A percentile compares a stretch with the other conserved stretches of the same genome.
phyloP scores from a whole-genome alignment of 2,113 vertebrate species.

The Chinchilla lanigera region DNA sequence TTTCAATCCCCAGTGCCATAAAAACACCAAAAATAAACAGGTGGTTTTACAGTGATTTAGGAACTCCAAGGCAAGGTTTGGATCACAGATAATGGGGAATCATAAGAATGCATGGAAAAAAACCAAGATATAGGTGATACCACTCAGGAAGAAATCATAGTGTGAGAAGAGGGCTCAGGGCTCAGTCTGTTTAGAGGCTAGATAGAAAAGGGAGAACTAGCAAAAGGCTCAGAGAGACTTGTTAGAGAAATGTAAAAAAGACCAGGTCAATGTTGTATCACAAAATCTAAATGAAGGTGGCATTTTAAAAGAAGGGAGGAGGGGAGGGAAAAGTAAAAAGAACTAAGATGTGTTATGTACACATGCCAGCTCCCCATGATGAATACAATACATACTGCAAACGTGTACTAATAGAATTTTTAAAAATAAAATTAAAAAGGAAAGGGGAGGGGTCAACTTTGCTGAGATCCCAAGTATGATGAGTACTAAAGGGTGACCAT shows the following conservation, averaged over 20 bases:
- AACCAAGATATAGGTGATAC: background rate
- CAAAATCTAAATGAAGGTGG: background rate
- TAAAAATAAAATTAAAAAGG: background rate
- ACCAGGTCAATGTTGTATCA: background rate
- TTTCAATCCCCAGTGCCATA: background rate
- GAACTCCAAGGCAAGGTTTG: background rate
- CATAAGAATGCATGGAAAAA: background rate
- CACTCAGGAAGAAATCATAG: background rate
- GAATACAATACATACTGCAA: background rate
- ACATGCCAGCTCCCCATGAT: background rate
- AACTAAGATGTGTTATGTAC: background rate
- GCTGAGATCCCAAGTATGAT: background rate
- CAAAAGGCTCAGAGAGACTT: background rate
- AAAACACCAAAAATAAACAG: background rate
- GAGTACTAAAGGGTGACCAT: background rate
- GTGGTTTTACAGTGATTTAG: background rate
- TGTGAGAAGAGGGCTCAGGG: background rate
- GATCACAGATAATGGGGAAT: background rate
- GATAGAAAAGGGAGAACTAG: conserved; percentile 12
- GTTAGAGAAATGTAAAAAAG: background rate
- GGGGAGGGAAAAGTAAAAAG: background rate
- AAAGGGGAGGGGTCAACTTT: background rate
- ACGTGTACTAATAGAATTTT: background rate
- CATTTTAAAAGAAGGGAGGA: background rate
- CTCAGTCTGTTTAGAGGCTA: background rate